Conservation (phyloP, 2,113 vertebrate genomes). For the Nibea albiflora region DNA sequence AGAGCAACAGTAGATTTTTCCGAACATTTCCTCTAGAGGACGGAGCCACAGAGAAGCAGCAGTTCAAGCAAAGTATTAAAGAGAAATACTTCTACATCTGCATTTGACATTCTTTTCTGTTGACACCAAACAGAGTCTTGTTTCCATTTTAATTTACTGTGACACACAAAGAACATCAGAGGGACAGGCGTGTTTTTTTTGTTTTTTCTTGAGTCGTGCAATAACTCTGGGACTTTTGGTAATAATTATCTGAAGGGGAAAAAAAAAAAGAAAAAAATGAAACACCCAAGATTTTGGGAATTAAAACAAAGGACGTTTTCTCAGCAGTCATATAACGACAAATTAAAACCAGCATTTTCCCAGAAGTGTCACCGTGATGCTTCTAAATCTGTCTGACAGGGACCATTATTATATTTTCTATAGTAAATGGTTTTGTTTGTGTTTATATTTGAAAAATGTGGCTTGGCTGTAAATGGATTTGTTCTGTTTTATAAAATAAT, state of each 20-base stretch:
- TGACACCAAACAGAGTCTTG: conserved; percentile 68
- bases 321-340: conserved; percentile 67
- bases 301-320: conserved; percentile 77
- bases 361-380: conserved; percentile 62
- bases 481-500: conserved; percentile 62
- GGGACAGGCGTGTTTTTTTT: conserved; percentile 63
- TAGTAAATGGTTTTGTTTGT: conserved; percentile 57
- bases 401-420: conserved; percentile 42
- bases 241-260: conserved; percentile 79
- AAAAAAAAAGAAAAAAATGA: conserved; percentile 43
- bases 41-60: conserved; percentile 41
- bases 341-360: conserved; percentile 78
- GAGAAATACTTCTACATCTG: conserved; percentile 65
- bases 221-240: conserved; percentile 80
- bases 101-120: conserved; percentile 70
- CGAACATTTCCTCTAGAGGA: conserved; percentile 39
- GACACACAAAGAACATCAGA: conserved; percentile 77
- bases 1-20: conserved; percentile 52
- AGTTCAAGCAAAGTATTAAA: conserved; percentile 55
- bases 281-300: conserved; percentile 70
- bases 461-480: conserved; percentile 61
- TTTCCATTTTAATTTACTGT: conserved; percentile 77
- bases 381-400: conserved; percentile 66
- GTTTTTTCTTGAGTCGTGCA: conserved; percentile 62
- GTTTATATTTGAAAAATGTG: conserved; percentile 57